Conservation (phyloP, 2,888 invertebrate genomes). For the Morinoia aosen region DNA sequence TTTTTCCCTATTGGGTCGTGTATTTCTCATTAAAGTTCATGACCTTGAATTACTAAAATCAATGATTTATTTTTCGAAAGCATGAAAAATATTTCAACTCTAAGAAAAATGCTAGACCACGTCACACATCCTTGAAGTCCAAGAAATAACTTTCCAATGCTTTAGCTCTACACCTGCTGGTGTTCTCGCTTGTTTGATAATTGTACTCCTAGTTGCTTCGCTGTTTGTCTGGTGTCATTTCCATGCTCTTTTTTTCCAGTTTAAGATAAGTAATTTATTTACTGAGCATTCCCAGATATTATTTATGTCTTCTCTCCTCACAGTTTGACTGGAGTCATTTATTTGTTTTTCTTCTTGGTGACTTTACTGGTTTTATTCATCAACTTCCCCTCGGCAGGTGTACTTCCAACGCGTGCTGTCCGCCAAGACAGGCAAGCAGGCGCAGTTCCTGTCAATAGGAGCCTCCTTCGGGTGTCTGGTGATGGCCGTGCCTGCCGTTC, state of each 20-base stretch:
- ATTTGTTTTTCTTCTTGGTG: no score
- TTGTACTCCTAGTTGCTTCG: no score
- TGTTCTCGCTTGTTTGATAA: not conserved
- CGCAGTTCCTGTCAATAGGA: conserved; percentile 78
- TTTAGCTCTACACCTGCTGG: not conserved
- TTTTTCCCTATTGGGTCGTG: not conserved
- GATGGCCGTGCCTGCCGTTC: conserved; percentile 78
- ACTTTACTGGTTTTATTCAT: no score
- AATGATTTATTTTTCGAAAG: not conserved
- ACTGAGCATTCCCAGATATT: no score
- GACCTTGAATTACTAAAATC: not conserved
- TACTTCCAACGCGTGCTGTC: conserved; percentile 82
- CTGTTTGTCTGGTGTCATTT: no score
- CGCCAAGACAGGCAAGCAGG: conserved; percentile 77
- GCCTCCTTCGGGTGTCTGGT: conserved; percentile 79
- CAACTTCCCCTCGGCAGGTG: conserved; percentile 71
- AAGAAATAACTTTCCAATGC: not conserved
- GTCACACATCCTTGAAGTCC: not conserved
- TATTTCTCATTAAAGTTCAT: not conserved
- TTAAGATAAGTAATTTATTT: no score
- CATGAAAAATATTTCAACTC: not conserved
- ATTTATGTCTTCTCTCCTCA: no score
- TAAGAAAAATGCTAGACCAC: not conserved
- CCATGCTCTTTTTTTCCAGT: no score
- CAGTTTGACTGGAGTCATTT: no score